Conservation (phyloP, 1,140 invertebrate species). For the Zaprionus tsacasi region DNA sequence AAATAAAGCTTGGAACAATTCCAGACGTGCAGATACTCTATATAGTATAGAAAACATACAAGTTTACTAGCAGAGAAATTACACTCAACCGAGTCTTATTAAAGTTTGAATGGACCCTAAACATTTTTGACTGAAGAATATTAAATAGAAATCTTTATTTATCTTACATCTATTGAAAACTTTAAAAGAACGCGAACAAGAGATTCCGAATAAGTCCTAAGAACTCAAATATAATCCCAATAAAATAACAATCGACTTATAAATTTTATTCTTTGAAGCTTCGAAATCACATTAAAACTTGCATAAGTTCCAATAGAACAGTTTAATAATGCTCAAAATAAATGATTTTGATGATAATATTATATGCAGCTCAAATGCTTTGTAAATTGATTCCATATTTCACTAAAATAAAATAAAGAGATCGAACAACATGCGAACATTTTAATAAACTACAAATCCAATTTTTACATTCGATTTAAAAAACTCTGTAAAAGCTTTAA, state of each 20-base stretch:
- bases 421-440: no score
- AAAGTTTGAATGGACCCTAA: no score
- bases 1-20: slow-evolving; percentile 21
- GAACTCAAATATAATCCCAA: neutral
- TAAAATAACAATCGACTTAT: no score
- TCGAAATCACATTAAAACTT: neutral
- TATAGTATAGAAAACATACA: neutral
- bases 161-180: no score
- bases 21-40: neutral
- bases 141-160: no score
- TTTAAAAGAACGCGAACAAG: neutral
- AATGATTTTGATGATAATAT: neutral
- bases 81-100: no score
- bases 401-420: neutral
- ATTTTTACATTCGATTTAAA: no score
- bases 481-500: no score
- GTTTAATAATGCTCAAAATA: neutral
- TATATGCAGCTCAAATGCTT: neutral
- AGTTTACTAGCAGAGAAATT: no score
- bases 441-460: no score
- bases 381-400: neutral
- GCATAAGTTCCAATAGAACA: neutral
- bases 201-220: neutral
- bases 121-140: no score
- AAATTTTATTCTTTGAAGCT: neutral